Percentiles rank a stretch among this genome's conserved stretches.
Evolutionary conservation across 2,797 vertebrate species (phyloP).

Genomic region (Forpus xanthops): DNA sequence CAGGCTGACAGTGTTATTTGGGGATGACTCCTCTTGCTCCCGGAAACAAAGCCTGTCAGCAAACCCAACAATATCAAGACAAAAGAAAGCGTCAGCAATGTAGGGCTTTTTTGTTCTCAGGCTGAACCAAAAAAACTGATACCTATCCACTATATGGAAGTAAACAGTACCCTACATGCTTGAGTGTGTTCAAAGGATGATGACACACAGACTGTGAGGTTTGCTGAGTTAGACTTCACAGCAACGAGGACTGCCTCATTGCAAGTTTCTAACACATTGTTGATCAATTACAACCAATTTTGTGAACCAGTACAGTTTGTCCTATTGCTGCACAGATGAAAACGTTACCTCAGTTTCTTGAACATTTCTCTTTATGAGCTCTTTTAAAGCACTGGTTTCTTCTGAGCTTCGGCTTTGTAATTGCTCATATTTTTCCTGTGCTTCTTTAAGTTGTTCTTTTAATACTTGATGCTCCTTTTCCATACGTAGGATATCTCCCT

Average conservation of each 20-base stretch:
- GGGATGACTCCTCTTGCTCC: not conserved
- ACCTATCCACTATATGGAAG: not conserved
- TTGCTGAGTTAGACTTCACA: not conserved
- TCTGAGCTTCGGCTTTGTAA: conserved; percentile 48
- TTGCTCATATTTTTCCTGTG: conserved; percentile 49
- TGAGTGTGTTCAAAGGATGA: not conserved
- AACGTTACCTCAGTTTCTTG: conserved; percentile 78
- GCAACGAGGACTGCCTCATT: not conserved
- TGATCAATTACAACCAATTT: not conserved
- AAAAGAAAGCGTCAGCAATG: not conserved
- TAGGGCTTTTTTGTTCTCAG: not conserved
- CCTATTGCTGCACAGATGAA: not conserved
- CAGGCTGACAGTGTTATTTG: not conserved
- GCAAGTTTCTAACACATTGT: not conserved
- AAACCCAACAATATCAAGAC: not conserved
- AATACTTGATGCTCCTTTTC: conserved; percentile 76
- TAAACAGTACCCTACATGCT: not conserved
- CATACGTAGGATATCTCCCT: conserved; percentile 85
- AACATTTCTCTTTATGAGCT: conserved; percentile 67
- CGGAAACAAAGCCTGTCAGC: not conserved
- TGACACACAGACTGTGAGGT: not conserved
- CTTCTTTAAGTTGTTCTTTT: conserved; percentile 73
- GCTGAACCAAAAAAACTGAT: not conserved
- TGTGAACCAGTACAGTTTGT: not conserved
- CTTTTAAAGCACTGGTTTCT: conserved; percentile 62